phyloP scores from a whole-genome alignment of 1,140 invertebrate genomes.

The Macrocentrus cingulum region DNA sequence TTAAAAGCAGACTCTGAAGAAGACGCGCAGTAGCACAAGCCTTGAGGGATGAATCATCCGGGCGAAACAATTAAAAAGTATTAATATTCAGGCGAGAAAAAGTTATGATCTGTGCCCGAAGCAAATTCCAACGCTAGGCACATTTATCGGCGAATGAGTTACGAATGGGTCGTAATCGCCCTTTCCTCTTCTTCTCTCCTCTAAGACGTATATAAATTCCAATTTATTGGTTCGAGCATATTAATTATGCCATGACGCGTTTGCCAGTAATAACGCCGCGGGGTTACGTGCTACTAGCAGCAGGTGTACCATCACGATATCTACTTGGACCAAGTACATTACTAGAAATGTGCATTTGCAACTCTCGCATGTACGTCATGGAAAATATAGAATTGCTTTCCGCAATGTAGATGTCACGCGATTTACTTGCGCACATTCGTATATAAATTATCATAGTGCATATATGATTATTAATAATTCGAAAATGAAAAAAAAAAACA shows the following conservation, averaged over 20 bases:
- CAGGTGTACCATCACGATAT: constrained; percentile 10
- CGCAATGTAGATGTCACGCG: constrained; percentile 24
- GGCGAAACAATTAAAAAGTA: constrained; percentile 9
- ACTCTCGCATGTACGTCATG: background rate
- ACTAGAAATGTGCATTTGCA: constrained; percentile 19
- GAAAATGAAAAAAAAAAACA: constrained; percentile 18
- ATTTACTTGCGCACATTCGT: background rate
- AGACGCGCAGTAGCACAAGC: background rate
- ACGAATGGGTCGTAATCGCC: constrained; percentile 1
- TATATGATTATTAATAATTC: constrained; percentile 14
- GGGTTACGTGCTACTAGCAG: constrained; percentile 21
- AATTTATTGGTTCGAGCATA: constrained; percentile 29
- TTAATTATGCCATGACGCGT: constrained; percentile 31
- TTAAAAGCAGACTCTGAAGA: too few relatives aligned
- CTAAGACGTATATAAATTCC: constrained; percentile 22
- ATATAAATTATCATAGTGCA: too few relatives aligned
- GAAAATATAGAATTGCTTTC: constrained; percentile 15
- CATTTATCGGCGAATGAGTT: background rate
- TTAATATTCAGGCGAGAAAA: constrained; percentile 1
- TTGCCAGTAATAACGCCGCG: constrained; percentile 26
- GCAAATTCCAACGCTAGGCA: background rate
- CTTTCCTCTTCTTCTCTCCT: background rate
- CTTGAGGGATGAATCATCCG: background rate
- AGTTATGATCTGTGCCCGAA: constrained; percentile 3
- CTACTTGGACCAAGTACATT: constrained; percentile 8